phyloP scores from a whole-genome alignment of 2,113 vertebrate genomes.

The Syngnathus scovelli region DNA sequence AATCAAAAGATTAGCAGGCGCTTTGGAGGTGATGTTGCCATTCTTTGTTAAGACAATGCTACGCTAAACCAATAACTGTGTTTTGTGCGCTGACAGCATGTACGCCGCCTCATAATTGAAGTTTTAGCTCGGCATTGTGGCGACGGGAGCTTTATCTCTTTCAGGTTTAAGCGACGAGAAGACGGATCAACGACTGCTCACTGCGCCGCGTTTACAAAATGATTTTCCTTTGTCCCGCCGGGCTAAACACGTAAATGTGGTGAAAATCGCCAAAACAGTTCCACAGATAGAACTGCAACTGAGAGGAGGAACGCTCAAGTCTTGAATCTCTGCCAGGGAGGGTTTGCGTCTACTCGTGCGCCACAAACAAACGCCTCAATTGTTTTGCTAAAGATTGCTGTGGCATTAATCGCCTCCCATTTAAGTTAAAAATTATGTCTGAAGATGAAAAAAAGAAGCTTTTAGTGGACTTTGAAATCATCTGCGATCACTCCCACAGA shows the following conservation, averaged over 20 bases:
- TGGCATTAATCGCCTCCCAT: not conserved
- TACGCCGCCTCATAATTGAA: conserved; percentile 53
- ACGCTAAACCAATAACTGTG: conserved; percentile 54
- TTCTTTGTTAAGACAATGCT: conserved; percentile 59
- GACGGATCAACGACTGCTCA: conserved; percentile 41
- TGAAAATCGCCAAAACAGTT: conserved; percentile 7
- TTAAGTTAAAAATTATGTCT: conserved; percentile 9
- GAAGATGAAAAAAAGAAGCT: not conserved
- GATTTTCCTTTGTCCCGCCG: conserved; percentile 27
- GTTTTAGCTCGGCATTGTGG: conserved; percentile 45
- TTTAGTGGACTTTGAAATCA: not conserved
- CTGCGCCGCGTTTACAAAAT: conserved; percentile 21
- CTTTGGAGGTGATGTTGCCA: conserved; percentile 63
- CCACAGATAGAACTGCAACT: conserved; percentile 9
- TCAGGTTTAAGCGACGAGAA: conserved; percentile 44
- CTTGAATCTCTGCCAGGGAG: not conserved
- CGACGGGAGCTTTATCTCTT: conserved; percentile 45
- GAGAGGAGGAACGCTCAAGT: conserved; percentile 16
- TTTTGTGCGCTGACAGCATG: conserved; percentile 57
- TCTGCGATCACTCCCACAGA: too few relatives aligned
- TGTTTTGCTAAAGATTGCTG: not conserved
- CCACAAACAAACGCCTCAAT: not conserved
- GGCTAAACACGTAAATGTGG: conserved; percentile 13
- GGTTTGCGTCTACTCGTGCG: not conserved
- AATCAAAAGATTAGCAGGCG: conserved; percentile 66